These are phyloP conservation scores for Noctilio leporinus DNA, from an alignment of 2,113 vertebrate species.

Conservation along the genomic window DNA sequence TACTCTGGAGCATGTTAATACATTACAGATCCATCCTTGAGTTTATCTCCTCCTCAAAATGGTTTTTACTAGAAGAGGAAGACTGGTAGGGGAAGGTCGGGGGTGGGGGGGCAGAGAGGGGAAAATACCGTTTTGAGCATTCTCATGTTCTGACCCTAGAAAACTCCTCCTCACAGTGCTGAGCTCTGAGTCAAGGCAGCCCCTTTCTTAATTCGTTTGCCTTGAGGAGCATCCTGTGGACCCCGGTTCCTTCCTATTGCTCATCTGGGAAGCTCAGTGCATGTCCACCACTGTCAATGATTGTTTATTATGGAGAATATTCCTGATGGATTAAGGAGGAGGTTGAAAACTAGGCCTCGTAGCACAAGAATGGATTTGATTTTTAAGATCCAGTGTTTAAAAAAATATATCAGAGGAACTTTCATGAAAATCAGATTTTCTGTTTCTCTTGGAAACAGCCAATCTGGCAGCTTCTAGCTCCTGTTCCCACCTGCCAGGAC, in stretches of 20 bases:
- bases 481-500: neutral
- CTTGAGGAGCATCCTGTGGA: neutral
- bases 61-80: neutral
- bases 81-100: neutral
- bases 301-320: neutral
- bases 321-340: neutral
- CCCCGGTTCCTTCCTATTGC: neutral
- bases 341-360: neutral
- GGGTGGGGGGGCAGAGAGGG: neutral
- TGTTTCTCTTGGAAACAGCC: neutral
- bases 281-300: neutral
- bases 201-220: neutral
- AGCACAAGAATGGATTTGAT: neutral
- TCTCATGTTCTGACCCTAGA: neutral
- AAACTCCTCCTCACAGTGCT: neutral
- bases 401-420: neutral
- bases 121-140: neutral
- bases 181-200: neutral
- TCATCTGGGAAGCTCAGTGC: neutral
- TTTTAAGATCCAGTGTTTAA: neutral
- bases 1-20: neutral
- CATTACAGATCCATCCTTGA: neutral
- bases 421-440: neutral
- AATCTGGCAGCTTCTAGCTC: neutral
- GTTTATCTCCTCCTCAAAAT: neutral